Percentiles rank a stretch among this genome's conserved stretches.
phyloP scores from a whole-genome alignment of 37 sponge, comb jelly and placozoan genomes.

The Lycopodina hypogea region DNA sequence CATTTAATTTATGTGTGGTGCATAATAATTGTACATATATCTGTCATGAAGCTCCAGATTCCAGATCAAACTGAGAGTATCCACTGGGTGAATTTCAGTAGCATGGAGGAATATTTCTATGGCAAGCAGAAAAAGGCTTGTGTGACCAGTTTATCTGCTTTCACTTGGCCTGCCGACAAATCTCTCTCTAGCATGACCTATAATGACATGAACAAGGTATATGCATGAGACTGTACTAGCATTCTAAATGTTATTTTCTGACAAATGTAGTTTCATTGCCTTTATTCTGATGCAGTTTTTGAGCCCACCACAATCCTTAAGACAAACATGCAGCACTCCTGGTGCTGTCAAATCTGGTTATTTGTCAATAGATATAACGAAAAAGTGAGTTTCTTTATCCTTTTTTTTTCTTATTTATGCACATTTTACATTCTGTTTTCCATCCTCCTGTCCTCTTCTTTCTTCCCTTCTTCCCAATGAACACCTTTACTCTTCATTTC shows the following conservation, averaged over 20 bases:
- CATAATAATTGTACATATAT: background rate
- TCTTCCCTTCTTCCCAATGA: background rate
- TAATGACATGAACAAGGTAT: background rate
- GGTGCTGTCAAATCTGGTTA: slow-evolving; percentile 54
- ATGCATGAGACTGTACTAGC: too few relatives aligned
- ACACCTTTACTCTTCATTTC: background rate
- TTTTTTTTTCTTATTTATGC: too few relatives aligned
- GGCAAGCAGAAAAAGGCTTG: slow-evolving; percentile 55
- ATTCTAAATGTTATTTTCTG: too few relatives aligned
- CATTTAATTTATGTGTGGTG: too few relatives aligned
- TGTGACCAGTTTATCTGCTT: background rate
- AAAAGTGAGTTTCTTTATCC: background rate
- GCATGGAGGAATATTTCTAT: slow-evolving; percentile 76
- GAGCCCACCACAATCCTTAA: slow-evolving; percentile 58
- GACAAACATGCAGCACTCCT: slow-evolving; percentile 84
- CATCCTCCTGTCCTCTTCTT: background rate
- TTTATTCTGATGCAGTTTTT: slow-evolving; percentile 63
- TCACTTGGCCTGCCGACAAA: background rate
- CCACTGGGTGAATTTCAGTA: slow-evolving; percentile 75
- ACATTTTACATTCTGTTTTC: too few relatives aligned
- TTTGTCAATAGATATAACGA: background rate
- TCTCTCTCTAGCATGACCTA: background rate
- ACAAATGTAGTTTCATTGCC: too few relatives aligned
- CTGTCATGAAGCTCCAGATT: slow-evolving; percentile 40
- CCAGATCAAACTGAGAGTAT: slow-evolving; percentile 61